Conservation (phyloP, 64 coral and sea anemone genomes). For the Pocillopora damicornis region DNA sequence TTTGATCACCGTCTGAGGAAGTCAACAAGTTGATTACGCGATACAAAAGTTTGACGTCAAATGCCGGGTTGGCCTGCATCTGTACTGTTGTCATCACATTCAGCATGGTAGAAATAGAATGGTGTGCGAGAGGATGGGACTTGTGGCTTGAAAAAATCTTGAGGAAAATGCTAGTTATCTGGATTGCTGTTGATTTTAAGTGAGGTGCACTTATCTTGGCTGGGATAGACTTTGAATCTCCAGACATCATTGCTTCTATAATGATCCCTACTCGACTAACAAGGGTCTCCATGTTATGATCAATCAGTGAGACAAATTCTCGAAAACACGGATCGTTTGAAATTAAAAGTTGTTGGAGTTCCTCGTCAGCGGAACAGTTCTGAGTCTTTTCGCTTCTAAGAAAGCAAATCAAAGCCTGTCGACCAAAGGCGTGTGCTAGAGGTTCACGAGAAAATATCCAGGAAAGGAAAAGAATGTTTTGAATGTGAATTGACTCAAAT, state of each 20-base stretch:
- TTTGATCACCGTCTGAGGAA: background rate
- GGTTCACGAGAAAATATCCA: slow-evolving; percentile 69
- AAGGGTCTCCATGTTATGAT: slow-evolving; percentile 13
- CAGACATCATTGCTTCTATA: slow-evolving; percentile 38
- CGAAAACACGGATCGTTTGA: slow-evolving; percentile 17
- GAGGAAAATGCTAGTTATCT: slow-evolving; percentile 54
- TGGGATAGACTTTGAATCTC: background rate
- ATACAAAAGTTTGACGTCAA: slow-evolving; percentile 69
- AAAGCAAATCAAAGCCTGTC: slow-evolving; percentile 29
- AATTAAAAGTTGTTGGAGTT: background rate
- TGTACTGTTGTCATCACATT: slow-evolving; percentile 44
- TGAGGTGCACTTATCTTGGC: background rate
- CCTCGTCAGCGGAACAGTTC: background rate
- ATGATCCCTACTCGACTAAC: slow-evolving; percentile 8
- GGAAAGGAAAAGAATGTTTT: slow-evolving; percentile 42
- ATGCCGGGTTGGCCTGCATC: background rate
- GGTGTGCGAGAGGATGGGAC: slow-evolving; percentile 13
- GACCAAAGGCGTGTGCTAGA: slow-evolving; percentile 36
- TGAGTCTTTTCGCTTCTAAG: background rate
- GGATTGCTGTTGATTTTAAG: background rate
- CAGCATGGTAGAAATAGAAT: slow-evolving; percentile 38
- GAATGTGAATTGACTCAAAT: slow-evolving; percentile 25
- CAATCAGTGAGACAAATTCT: slow-evolving; percentile 40
- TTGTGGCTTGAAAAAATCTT: slow-evolving; percentile 64
- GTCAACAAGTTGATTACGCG: slow-evolving; percentile 55